These are phyloP conservation scores for Sebastes hopkinsi DNA, from an alignment of 2,797 vertebrate genomes.

Conservation along the genomic window DNA sequence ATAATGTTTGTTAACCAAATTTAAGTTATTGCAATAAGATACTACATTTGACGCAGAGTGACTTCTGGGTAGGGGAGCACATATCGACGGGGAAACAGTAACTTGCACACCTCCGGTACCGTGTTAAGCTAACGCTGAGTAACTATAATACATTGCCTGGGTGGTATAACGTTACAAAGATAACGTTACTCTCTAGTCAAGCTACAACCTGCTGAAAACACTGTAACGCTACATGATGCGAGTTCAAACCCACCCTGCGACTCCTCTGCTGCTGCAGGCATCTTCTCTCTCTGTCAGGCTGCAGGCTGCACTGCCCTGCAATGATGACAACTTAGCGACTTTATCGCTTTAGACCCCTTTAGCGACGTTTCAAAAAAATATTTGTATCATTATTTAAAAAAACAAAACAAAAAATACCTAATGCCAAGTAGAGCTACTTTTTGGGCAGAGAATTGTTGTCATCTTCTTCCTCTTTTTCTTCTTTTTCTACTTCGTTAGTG, in stretches of 20 bases:
- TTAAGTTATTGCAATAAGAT: neutral
- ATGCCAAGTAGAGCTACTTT: neutral
- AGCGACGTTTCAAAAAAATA: neutral
- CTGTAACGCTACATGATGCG: neutral
- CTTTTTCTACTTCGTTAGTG: no score
- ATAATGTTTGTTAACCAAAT: neutral
- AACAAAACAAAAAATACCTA: neutral
- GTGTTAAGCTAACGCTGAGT: neutral
- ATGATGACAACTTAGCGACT: neutral
- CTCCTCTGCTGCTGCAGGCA: conserved; percentile 64
- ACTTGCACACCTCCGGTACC: neutral
- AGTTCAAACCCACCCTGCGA: conserved; percentile 62
- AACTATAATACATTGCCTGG: neutral
- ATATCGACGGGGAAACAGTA: neutral
- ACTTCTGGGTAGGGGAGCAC: neutral
- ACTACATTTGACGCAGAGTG: neutral
- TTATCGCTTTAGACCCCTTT: neutral
- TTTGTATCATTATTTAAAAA: no score
- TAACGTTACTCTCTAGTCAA: neutral
- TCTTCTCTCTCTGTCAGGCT: conserved; percentile 34
- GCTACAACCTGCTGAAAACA: neutral
- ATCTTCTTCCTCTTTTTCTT: no score
- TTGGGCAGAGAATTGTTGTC: no score
- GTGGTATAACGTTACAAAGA: neutral
- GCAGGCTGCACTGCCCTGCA: neutral